phyloP scores from a whole-genome alignment of 2,888 invertebrate genomes.

The Hipparchia semele region DNA sequence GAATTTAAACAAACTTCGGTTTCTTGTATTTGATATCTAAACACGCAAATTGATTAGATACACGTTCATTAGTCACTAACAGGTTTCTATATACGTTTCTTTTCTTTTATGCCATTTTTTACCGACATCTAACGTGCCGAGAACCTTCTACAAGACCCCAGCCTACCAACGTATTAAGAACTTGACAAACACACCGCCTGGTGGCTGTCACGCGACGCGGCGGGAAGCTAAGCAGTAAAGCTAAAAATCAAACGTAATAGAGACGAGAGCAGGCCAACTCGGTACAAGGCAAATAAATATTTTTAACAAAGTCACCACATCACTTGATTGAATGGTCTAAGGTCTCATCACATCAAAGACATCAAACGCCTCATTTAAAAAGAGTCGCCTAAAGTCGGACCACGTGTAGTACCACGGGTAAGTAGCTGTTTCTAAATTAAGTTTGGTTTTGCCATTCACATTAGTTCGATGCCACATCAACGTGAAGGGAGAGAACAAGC shows the following conservation, averaged over 20 bases:
- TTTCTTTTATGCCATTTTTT: slow-evolving; percentile 8
- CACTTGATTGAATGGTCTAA: too few relatives aligned
- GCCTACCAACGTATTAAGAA: not conserved
- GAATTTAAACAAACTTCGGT: not conserved
- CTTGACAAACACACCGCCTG: not conserved
- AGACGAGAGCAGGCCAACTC: too few relatives aligned
- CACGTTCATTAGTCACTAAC: slow-evolving; percentile 4
- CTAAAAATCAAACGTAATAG: too few relatives aligned
- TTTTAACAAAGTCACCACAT: too few relatives aligned
- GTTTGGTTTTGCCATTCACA: too few relatives aligned
- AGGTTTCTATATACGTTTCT: slow-evolving; percentile 1
- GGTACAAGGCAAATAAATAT: not conserved
- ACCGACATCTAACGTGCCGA: slow-evolving; percentile 6
- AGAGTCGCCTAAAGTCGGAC: too few relatives aligned
- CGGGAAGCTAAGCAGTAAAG: too few relatives aligned
- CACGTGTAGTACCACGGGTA: too few relatives aligned
- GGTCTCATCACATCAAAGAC: too few relatives aligned
- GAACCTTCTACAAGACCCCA: not conserved
- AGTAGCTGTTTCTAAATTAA: too few relatives aligned
- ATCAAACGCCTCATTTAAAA: not conserved
- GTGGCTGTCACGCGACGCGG: not conserved
- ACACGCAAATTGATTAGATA: not conserved
- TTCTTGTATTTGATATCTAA: not conserved
- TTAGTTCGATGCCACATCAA: too few relatives aligned
- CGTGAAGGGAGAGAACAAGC: too few relatives aligned